Evolutionary conservation across 2,888 invertebrate genomes (phyloP).

Genomic region (Stramonita haemastoma): DNA sequence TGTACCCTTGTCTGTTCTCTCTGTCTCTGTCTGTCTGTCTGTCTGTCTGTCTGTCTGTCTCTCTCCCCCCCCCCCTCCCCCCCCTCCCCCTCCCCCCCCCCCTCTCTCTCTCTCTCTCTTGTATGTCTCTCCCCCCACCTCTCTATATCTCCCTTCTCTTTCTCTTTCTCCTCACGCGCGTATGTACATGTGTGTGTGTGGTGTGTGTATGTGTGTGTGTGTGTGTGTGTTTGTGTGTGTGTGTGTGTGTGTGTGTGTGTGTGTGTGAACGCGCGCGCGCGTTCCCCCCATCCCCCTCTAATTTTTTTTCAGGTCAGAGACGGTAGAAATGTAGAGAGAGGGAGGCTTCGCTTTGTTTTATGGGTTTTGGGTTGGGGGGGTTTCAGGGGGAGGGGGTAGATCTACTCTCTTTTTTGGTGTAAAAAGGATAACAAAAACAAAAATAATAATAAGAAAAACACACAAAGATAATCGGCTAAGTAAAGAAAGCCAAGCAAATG

Average conservation of each 20-base stretch:
- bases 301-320: background rate
- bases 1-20: background rate
- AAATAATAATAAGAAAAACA: too few species aligned
- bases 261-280: background rate
- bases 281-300: background rate
- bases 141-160: background rate
- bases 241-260: background rate
- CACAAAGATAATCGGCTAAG: too few species aligned
- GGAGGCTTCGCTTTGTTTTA: background rate
- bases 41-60: background rate
- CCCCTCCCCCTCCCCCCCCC: background rate
- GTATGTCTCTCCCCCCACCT: background rate
- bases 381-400: too few species aligned
- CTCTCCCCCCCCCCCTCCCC: background rate
- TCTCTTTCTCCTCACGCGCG: too few species aligned
- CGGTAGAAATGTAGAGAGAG: background rate
- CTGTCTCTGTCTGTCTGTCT: background rate
- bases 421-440: too few species aligned
- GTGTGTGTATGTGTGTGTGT: slow-evolving; percentile 41
- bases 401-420: too few species aligned
- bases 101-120: background rate
- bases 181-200: slow-evolving; percentile 15
- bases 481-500: too few species aligned
- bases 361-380: too few species aligned
- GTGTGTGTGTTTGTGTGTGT: slow-evolving; percentile 28